Conservation (phyloP, 2,888 invertebrate genomes). For the Monopis laevigella region DNA sequence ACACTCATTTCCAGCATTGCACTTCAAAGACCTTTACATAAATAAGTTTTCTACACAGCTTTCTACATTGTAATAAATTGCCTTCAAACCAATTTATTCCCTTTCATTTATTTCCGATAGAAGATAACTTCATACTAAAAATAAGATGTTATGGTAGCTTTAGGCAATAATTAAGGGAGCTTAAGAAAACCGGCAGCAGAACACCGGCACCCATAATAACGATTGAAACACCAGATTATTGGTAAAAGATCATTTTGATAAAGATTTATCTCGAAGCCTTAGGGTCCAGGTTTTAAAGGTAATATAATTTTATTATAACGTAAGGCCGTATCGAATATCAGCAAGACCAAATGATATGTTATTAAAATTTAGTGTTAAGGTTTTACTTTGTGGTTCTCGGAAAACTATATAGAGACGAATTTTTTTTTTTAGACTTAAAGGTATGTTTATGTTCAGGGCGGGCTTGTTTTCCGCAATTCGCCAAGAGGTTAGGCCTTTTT, state of each 20-base stretch:
- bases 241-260: slow-evolving; percentile 10
- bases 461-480: too few relatives aligned
- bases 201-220: slow-evolving; percentile 4
- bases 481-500: too few relatives aligned
- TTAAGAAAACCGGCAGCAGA: slow-evolving; percentile 9
- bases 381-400: too few relatives aligned
- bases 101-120: background rate
- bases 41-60: too few relatives aligned
- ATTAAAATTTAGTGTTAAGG: background rate
- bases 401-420: too few relatives aligned
- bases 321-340: slow-evolving; percentile 5
- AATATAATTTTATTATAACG: slow-evolving; percentile 10
- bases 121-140: slow-evolving; percentile 9
- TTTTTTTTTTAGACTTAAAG: too few relatives aligned
- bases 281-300: slow-evolving; percentile 8
- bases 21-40: too few relatives aligned
- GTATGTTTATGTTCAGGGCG: too few relatives aligned
- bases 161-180: slow-evolving; percentile 7
- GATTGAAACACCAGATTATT: slow-evolving; percentile 10
- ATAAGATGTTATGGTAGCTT: slow-evolving; percentile 10
- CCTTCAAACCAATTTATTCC: too few relatives aligned
- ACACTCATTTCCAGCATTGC: too few relatives aligned
- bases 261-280: slow-evolving; percentile 7
- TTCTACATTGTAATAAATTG: too few relatives aligned
- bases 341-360: background rate